A percentile compares a stretch with the other conserved stretches of the same genome.
Conservation (phyloP, 1,140 invertebrate genomes). For the Portunus trituberculatus region DNA sequence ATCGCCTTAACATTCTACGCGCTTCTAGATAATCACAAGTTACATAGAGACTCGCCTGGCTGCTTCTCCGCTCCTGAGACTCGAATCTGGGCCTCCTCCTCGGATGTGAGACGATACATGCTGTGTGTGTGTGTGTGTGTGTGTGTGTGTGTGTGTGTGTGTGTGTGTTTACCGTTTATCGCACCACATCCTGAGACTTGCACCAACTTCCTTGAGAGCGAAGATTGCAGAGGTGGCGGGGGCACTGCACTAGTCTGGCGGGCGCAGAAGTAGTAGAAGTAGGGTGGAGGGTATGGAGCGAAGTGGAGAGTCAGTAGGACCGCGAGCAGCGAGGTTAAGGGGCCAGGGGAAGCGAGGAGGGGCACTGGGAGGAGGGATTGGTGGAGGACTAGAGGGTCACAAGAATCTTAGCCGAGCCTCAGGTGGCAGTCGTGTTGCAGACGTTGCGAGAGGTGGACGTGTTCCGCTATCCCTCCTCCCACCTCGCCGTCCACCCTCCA, state of each 20-base stretch:
- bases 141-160: conserved; percentile 17
- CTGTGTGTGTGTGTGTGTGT: background rate
- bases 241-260: background rate
- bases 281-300: background rate
- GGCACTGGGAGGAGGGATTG: background rate
- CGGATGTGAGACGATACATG: too few species aligned
- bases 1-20: too few species aligned
- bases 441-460: background rate
- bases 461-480: background rate
- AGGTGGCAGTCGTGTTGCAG: conserved; percentile 17
- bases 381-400: background rate
- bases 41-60: too few species aligned
- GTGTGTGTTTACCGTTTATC: background rate
- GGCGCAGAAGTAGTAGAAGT: background rate
- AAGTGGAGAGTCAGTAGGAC: conserved; percentile 1
- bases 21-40: too few species aligned
- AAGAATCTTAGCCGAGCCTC: background rate
- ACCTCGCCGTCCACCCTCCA: background rate
- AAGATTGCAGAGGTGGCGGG: background rate
- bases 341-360: background rate
- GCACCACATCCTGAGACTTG: background rate
- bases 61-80: too few species aligned
- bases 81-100: too few species aligned
- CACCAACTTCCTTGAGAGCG: background rate
- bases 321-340: background rate